Base-by-base conservation (phyloP, 1,140 invertebrate genomes). In the Meloidogyne exigua region DNA sequence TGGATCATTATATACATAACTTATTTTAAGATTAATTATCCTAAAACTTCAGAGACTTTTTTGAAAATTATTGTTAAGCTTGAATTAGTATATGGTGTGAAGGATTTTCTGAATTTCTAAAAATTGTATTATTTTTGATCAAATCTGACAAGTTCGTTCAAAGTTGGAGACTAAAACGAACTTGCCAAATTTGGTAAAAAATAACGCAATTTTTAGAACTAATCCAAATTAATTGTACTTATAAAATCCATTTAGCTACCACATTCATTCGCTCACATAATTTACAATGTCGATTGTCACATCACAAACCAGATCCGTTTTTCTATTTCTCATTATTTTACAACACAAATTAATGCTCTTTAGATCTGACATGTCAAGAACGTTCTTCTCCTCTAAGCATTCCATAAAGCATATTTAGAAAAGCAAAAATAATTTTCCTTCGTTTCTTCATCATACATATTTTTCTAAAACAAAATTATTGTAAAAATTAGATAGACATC, bases 341-440 rank as follows among this genome's bases (percentile, higher is more conserved):
- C 18, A 13, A n/a, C 65, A 13, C 11, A 44, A n/a, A n/a, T 11
- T 44, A 57, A 9, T 67, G 28, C n/a, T 42, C 66, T 42, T 67
- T 42, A 67, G 66, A 32, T 67, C n/a, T 42, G 18, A 18, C n/a
- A 67, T 67, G 66, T 67, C 66, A 67, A 67, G 66, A 67, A 21
- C 66, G 66, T 42, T 32, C 36, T 67, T 21, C 12, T 67, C 66
- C 21, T 15, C 12, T 25, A n/a, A 32, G 15, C 66, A n/a, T 42
- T 42, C 28, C n/a, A 57, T 57, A 57, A 57, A 57, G 49, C 49
- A 57, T 57, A 57, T 57, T n/a, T 49, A 49, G 13, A 57, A 57
- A 57, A n/a, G n/a, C n/a, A 57, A 7, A n/a, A 57, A 57, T n/a
- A n/a, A n/a, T n/a, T 57, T 57, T n/a, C 1, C 13, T 49, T 57